Evolutionary conservation across 2,888 invertebrate species (phyloP).

Genomic region (Cerceris ruficornis): DNA sequence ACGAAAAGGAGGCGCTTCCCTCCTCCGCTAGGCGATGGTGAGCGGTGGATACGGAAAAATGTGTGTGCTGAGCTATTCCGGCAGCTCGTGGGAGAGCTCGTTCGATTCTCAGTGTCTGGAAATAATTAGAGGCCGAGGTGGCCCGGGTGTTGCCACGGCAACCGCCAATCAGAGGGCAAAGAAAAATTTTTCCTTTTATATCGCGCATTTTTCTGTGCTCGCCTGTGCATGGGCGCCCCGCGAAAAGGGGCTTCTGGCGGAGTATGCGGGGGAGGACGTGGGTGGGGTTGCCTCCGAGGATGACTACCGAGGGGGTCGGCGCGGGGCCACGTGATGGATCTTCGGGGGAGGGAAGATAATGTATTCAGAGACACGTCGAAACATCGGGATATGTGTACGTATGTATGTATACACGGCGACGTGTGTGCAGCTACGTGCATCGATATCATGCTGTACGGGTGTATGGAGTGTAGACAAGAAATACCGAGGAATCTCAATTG

Average conservation of each 20-base stretch:
- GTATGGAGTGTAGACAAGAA: constrained; percentile 19
- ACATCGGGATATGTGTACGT: constrained; percentile 59
- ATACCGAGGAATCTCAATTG: constrained; percentile 55
- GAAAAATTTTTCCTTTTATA: constrained; percentile 80
- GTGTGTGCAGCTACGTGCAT: constrained; percentile 2
- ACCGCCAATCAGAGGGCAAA: constrained; percentile 81
- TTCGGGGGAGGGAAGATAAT: constrained; percentile 72
- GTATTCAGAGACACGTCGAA: constrained; percentile 80
- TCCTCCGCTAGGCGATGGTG: constrained; percentile 24
- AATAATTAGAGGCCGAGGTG: constrained; percentile 81
- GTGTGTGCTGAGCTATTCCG: constrained; percentile 75
- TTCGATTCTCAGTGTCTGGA: constrained; percentile 82
- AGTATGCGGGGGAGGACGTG: constrained; percentile 24
- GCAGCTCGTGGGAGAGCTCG: constrained; percentile 76
- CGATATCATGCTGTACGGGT: background rate
- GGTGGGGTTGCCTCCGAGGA: constrained; percentile 33
- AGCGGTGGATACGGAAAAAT: constrained; percentile 66
- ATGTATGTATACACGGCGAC: background rate
- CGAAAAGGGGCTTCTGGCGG: constrained; percentile 48
- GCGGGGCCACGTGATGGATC: constrained; percentile 44
- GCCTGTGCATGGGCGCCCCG: constrained; percentile 60
- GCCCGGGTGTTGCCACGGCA: constrained; percentile 81
- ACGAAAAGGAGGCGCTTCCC: constrained; percentile 16
- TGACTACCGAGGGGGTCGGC: constrained; percentile 50
- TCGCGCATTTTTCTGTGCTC: constrained; percentile 72